phyloP scores from a whole-genome alignment of 2,888 invertebrate genomes.

The Campoplex capitator region DNA sequence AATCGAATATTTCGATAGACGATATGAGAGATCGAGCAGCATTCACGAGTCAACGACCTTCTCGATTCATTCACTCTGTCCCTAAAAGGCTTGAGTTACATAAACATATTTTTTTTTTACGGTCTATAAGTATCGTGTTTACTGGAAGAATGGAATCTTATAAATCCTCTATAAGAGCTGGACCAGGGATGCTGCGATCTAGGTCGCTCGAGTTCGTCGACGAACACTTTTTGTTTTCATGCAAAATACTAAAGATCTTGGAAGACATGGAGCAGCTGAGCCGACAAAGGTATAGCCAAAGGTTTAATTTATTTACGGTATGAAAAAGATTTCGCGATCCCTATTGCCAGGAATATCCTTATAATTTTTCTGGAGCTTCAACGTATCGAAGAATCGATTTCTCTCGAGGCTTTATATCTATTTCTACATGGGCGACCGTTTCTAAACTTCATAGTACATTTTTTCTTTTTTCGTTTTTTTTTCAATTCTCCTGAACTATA shows the following conservation, averaged over 20 bases:
- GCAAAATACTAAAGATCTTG: background rate
- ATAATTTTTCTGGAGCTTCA: slow-evolving; percentile 61
- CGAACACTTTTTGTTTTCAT: background rate
- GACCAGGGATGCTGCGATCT: background rate
- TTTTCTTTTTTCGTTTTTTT: slow-evolving; percentile 47
- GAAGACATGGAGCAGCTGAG: slow-evolving; percentile 17
- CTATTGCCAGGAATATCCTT: slow-evolving; percentile 71
- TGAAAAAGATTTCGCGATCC: slow-evolving; percentile 69
- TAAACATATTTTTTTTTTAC: background rate
- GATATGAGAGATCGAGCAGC: slow-evolving; percentile 23
- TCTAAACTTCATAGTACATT: slow-evolving; percentile 66
- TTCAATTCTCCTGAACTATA: slow-evolving; percentile 64
- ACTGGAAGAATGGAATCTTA: slow-evolving; percentile 10
- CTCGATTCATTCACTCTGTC: slow-evolving; percentile 32
- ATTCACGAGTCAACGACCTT: slow-evolving; percentile 66
- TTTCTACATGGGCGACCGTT: slow-evolving; percentile 48
- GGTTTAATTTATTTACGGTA: slow-evolving; percentile 78
- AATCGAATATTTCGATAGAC: slow-evolving; percentile 31
- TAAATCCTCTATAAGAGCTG: slow-evolving; percentile 7
- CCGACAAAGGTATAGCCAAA: slow-evolving; percentile 77
- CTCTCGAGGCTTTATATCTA: slow-evolving; percentile 69
- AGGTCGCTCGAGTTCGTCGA: slow-evolving; percentile 8
- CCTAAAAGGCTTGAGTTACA: slow-evolving; percentile 17
- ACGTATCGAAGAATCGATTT: slow-evolving; percentile 77
- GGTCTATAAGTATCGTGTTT: slow-evolving; percentile 31